Evolutionary conservation across 2,888 invertebrate species (phyloP), one percentile per base, ranked within the genome.

Genomic region (Harpalus rufipes): DNA sequence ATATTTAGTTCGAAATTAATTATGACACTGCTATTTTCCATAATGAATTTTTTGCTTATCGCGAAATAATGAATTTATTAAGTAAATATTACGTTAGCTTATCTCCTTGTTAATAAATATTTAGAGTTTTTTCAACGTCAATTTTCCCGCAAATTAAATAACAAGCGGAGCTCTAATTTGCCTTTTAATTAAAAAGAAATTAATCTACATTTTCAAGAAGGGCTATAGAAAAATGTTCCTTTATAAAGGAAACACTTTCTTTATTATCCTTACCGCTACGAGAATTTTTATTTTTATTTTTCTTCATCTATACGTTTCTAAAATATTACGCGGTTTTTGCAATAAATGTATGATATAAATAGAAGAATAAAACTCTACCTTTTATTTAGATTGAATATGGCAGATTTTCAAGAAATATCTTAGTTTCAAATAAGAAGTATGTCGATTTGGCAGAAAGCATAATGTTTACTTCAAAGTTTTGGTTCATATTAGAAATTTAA

Each of bases 1-100:
- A 39, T 80, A 61, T 68, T 81, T 81, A 61, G 68, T 81, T 72
- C 32, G 25, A 81, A 81, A 81, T 72, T 81, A 81, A 72, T 81
- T 81, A 81, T 81, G 81, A 81, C 72, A 44, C 56, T 68, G 72
- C 81, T 56, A 44, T 44, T 81, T 81, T 81, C 65, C 81, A 65
- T 65, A 65, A 65, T 81, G 65, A 41, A 56, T 81, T 81, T 65
- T 51, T 68, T 56, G 65, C 81, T 81, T 81, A 81, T 81, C 81
- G 81, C 61, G 61, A 81, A 65, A 41, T 65, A 65, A 81, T 65
- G 65, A 81, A 81, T 44, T 61, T 63, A 58, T 78, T 58, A 32
- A 78, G 41, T 44, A 78, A 78, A 78, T 78, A 78, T 58, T 78
- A 39, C 78, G 56, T 56, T 58, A 78, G 78, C 78, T 78, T 78